These are phyloP conservation scores for Pollachius pollachius DNA, from an alignment of 2,113 vertebrate genomes.

Conservation along the genomic window DNA sequence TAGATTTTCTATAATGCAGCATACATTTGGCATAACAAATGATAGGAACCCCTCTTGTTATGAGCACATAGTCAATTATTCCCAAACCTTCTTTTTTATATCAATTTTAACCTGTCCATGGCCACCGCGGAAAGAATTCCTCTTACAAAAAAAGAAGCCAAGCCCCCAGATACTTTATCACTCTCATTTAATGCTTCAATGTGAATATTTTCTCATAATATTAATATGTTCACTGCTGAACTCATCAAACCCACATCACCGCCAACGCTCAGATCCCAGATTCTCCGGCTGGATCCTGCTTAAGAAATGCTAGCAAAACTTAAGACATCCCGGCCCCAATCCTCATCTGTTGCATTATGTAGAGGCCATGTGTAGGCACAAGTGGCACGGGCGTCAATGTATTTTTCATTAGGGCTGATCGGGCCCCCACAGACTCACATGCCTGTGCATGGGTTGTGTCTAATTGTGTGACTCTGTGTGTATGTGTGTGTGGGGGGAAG, in stretches of 20 bases:
- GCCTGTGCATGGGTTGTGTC: conserved; percentile 31
- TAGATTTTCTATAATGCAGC: conserved; percentile 98
- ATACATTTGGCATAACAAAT: conserved; percentile 90
- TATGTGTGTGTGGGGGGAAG: too few species aligned
- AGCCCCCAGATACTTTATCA: conserved; percentile 47
- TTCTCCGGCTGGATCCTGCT: conserved; percentile 64
- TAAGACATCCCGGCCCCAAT: conserved; percentile 63
- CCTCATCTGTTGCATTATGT: conserved; percentile 74
- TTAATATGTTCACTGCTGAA: conserved; percentile 73
- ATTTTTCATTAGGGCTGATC: conserved; percentile 66
- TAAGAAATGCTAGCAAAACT: conserved; percentile 67
- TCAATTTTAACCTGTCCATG: conserved; percentile 63
- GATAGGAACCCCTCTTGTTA: conserved; percentile 70
- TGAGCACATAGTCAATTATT: conserved; percentile 78
- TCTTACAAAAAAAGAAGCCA: conserved; percentile 35
- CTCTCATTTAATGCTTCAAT: conserved; percentile 60
- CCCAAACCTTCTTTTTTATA: conserved; percentile 75
- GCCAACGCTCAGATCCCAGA: conserved; percentile 50
- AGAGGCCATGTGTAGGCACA: conserved; percentile 59
- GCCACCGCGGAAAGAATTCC: conserved; percentile 51
- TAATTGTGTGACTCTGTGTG: too few species aligned
- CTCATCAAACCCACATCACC: conserved; percentile 73
- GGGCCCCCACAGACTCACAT: conserved; percentile 51
- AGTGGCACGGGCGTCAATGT: conserved; percentile 57
- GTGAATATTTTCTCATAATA: conserved; percentile 66